phyloP scores from a whole-genome alignment of 2,113 vertebrate species.

The Syngnathus scovelli region DNA sequence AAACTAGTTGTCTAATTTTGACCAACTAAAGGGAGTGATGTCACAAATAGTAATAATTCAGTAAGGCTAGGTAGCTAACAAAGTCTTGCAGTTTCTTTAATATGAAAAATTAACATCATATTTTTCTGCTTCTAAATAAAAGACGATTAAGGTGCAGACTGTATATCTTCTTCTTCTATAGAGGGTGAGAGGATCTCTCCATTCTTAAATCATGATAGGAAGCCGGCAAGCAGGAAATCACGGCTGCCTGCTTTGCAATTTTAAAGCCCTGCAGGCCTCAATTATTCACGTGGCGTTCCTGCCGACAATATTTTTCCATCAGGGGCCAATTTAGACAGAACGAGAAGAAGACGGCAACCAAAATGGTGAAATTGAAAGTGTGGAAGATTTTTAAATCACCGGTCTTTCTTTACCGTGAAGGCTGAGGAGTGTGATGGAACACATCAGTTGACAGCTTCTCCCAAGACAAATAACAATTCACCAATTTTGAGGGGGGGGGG shows the following conservation, averaged over 20 bases:
- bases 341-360: slow-evolving; percentile 6
- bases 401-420: no score
- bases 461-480: no score
- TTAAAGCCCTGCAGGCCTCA: slow-evolving; percentile 63
- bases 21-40: no score
- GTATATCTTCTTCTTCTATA: neutral
- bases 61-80: no score
- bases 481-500: no score
- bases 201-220: slow-evolving; percentile 65
- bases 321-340: slow-evolving; percentile 62
- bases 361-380: neutral
- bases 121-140: neutral
- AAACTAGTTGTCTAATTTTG: neutral
- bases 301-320: slow-evolving; percentile 76
- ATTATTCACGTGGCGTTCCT: slow-evolving; percentile 71
- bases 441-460: no score
- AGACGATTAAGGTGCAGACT: neutral
- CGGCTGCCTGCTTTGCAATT: slow-evolving; percentile 60
- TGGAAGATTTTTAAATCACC: neutral
- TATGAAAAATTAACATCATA: neutral
- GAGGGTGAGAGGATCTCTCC: slow-evolving; percentile 26
- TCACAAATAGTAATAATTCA: no score
- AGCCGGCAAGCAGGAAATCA: slow-evolving; percentile 51
- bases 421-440: no score
- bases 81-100: no score